phyloP scores from a whole-genome alignment of 2,113 vertebrate species.

The Hyperoodon ampullatus region DNA sequence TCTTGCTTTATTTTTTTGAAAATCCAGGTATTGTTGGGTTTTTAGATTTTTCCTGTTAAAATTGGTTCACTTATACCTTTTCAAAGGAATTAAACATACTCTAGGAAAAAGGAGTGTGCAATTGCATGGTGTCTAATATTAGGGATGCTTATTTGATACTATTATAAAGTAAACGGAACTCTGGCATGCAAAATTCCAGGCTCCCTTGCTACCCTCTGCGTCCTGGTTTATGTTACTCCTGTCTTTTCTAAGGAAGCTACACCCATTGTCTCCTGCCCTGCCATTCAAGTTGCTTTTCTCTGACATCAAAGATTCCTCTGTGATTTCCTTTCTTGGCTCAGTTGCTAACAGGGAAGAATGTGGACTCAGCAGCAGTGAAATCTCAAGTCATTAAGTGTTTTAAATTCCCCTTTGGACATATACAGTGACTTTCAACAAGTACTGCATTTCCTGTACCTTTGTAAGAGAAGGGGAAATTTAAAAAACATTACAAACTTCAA shows the following conservation, averaged over 20 bases:
- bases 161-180: neutral
- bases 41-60: neutral
- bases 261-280: slow-evolving; percentile 50
- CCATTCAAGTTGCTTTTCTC: neutral
- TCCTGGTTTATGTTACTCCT: neutral
- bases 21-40: neutral
- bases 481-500: neutral
- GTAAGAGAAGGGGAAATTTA: neutral
- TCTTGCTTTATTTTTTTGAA: neutral
- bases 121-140: neutral
- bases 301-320: slow-evolving; percentile 72
- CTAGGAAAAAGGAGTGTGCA: neutral
- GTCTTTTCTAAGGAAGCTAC: neutral
- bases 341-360: neutral
- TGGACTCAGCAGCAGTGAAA: neutral
- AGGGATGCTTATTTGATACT: neutral
- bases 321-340: neutral
- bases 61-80: slow-evolving; percentile 56
- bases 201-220: neutral
- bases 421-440: neutral
- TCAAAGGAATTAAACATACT: neutral
- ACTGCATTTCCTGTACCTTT: neutral
- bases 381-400: neutral
- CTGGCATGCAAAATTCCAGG: neutral
- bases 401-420: neutral